Evolutionary conservation across 2,888 invertebrate species (phyloP).

Genomic region (Hypena proboscidalis): DNA sequence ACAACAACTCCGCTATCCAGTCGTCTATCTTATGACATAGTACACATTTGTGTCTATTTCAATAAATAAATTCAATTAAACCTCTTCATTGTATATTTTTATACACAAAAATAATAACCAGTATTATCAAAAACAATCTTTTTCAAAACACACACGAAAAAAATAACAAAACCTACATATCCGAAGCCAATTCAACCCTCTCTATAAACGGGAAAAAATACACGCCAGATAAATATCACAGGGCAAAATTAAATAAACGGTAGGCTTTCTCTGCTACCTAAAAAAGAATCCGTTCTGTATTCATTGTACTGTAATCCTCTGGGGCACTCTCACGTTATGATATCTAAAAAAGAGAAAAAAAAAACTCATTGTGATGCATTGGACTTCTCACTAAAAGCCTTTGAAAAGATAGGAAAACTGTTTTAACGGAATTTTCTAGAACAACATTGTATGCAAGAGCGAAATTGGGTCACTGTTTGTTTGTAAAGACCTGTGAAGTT

Average conservation of each 20-base stretch:
- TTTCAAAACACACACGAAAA: slow-evolving; percentile 6
- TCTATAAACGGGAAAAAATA: slow-evolving; percentile 28
- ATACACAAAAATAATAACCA: neutral
- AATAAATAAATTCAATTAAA: no score
- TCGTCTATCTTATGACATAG: no score
- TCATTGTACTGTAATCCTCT: slow-evolving; percentile 53
- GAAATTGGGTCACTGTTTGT: neutral
- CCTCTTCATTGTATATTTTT: no score
- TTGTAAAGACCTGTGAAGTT: no score
- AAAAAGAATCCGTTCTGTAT: slow-evolving; percentile 50
- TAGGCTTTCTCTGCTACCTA: slow-evolving; percentile 13
- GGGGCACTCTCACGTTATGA: slow-evolving; percentile 48
- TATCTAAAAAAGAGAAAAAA: slow-evolving; percentile 43
- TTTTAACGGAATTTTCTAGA: slow-evolving; percentile 36
- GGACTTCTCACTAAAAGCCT: slow-evolving; percentile 28
- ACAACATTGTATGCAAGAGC: neutral
- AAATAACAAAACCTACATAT: slow-evolving; percentile 18
- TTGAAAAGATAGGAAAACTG: slow-evolving; percentile 28
- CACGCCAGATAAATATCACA: slow-evolving; percentile 37
- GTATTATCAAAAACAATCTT: slow-evolving; percentile 8
- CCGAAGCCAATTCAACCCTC: slow-evolving; percentile 20
- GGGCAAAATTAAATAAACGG: slow-evolving; percentile 40
- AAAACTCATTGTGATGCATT: slow-evolving; percentile 57
- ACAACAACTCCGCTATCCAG: no score
- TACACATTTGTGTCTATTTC: no score